Evolutionary conservation across 2,113 vertebrate genomes (phyloP), one percentile per base, ranked within the genome.

Genomic region (Paralichthys olivaceus): DNA sequence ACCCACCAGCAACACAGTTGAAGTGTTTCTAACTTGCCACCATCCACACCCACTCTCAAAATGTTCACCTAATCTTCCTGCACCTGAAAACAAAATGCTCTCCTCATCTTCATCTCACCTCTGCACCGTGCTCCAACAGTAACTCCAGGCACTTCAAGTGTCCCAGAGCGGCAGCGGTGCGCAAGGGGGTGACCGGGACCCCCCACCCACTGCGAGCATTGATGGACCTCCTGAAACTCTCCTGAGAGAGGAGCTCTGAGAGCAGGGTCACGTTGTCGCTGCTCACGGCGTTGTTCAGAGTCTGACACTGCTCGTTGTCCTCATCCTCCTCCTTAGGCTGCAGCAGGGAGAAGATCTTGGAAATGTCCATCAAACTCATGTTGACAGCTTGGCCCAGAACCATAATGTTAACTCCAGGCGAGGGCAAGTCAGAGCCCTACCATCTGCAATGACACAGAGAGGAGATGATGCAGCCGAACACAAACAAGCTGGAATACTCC

Each of bases 331-430:
- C 95, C 2, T 89, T 89, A 23, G 95, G 95, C 91, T 96, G 96
- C 75, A 99, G 94, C 92, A 99, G 94, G 77, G 96, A 97, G 91
- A 98, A 97, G 73, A 98, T 96, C 92, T 97, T 98, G 11, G 93
- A 95, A 84, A 98, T 95, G 80, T 99, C 97, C 96, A 99, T 96
- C 73, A 98, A 89, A 87, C 94, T 97, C 96, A 95, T 98, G 81
- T 91, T 89, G 77, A 58, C 75, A 70, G 87, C 83, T 47, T 74
- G 84, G 79, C 89, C 82, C 76, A 83, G 72, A 66, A 89, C 76
- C 53, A 83, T 89, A 92, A 58, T 75, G 91, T 85, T 49, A 90
- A 93, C 71, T 58, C 51, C 78, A 40, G 76, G 72, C 43, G 28
- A n/a, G 7, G 5, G 56, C 62, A 43, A 69, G 69, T 93, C 85